A percentile compares a stretch with the other conserved stretches of the same genome.
phyloP scores from a whole-genome alignment of 2,888 invertebrate species.

The Euplexia lucipara region DNA sequence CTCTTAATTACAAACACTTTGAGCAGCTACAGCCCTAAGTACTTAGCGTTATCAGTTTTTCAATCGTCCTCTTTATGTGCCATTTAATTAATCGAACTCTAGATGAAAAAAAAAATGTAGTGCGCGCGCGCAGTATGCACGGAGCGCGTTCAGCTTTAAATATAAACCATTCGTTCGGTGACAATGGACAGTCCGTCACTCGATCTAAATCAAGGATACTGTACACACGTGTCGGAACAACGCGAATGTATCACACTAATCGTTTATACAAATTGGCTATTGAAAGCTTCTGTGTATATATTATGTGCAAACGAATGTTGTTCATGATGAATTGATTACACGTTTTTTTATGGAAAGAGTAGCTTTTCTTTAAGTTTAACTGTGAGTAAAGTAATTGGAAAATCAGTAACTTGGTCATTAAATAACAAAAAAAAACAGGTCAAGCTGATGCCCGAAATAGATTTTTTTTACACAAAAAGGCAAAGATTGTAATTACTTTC shows the following conservation, averaged over 20 bases:
- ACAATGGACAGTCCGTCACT: conserved; percentile 85
- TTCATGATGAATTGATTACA: conserved; percentile 16
- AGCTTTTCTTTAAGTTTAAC: conserved; percentile 1
- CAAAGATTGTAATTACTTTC: too few relatives aligned
- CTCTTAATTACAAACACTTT: conserved; percentile 57
- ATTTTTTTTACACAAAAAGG: too few relatives aligned
- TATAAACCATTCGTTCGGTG: conserved; percentile 79
- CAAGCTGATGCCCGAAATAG: neutral
- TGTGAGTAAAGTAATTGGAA: neutral
- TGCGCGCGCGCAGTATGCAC: conserved; percentile 77
- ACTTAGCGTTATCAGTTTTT: conserved; percentile 74
- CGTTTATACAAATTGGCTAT: conserved; percentile 53
- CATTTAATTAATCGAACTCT: conserved; percentile 80
- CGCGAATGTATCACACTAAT: conserved; percentile 56
- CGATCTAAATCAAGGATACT: conserved; percentile 80
- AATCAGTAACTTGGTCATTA: neutral
- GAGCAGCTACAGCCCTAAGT: conserved; percentile 64
- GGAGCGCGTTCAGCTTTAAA: conserved; percentile 83
- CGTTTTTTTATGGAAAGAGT: conserved; percentile 1
- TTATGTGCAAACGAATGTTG: conserved; percentile 14
- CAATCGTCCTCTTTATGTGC: conserved; percentile 76
- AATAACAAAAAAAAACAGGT: neutral
- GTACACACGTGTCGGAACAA: conserved; percentile 62
- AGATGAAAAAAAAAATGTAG: conserved; percentile 66
- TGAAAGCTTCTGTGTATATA: conserved; percentile 35